A percentile compares a stretch with the other conserved stretches of the same genome.
Conservation (phyloP, 2,797 vertebrate species). For the Hydrocynus forskahlii region DNA sequence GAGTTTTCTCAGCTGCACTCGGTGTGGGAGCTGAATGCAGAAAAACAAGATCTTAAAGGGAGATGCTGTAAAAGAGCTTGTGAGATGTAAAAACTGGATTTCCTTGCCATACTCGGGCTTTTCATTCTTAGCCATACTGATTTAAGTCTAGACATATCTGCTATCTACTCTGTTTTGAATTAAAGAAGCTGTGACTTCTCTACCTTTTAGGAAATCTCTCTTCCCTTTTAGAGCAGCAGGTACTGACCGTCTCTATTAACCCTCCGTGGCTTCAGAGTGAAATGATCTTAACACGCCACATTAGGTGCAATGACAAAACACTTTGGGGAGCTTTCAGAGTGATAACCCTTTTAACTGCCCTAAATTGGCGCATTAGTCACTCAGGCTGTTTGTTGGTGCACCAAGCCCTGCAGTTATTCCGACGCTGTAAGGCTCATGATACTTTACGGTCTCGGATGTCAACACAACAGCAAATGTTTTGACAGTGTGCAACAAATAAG, state of each 20-base stretch:
- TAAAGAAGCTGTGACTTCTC: slow-evolving; percentile 5
- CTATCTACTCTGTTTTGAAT: neutral
- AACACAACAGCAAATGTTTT: neutral
- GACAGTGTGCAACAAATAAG: neutral
- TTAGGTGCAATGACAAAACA: slow-evolving; percentile 17
- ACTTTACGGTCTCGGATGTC: neutral
- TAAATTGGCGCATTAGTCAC: slow-evolving; percentile 36
- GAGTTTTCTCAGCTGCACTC: slow-evolving; percentile 52
- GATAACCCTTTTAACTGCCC: slow-evolving; percentile 20
- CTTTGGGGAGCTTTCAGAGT: slow-evolving; percentile 15
- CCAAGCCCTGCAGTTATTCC: slow-evolving; percentile 10
- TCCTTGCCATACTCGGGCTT: neutral
- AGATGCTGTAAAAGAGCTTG: neutral
- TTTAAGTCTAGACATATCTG: neutral
- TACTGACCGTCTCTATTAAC: slow-evolving; percentile 3
- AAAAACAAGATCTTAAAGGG: slow-evolving; percentile 22
- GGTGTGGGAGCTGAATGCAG: slow-evolving; percentile 60
- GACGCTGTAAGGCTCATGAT: neutral
- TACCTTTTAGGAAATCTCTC: slow-evolving; percentile 3
- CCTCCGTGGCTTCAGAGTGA: neutral
- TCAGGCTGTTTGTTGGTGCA: slow-evolving; percentile 19
- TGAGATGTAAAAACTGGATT: neutral
- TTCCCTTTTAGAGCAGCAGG: slow-evolving; percentile 10
- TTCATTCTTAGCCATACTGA: neutral
- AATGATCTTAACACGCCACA: slow-evolving; percentile 9